These are phyloP conservation scores for Nymphalis c-album DNA, from an alignment of 2,888 invertebrate genomes.

Conservation along the genomic window DNA sequence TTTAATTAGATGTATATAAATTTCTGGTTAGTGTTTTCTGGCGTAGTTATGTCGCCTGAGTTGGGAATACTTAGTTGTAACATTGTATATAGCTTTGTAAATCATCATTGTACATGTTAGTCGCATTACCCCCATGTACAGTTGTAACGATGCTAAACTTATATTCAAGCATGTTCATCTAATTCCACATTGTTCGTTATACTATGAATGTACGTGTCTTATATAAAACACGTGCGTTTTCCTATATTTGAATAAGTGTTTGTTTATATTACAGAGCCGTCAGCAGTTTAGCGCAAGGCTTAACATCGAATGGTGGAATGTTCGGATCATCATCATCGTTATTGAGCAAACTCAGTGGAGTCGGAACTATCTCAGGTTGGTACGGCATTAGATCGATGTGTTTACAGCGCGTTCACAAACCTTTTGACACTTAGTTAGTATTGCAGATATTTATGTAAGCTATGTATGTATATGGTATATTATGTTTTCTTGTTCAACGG, in stretches of 20 bases:
- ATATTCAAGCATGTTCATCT: slow-evolving; percentile 55
- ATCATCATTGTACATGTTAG: slow-evolving; percentile 51
- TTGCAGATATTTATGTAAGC: slow-evolving; percentile 1
- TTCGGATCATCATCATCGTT: slow-evolving; percentile 89
- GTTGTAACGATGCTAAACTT: slow-evolving; percentile 47
- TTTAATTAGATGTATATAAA: neutral
- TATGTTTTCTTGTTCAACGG: too few species aligned
- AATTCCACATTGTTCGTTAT: slow-evolving; percentile 42
- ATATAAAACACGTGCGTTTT: slow-evolving; percentile 27
- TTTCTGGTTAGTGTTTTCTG: neutral
- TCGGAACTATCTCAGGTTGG: slow-evolving; percentile 78
- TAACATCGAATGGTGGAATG: slow-evolving; percentile 85
- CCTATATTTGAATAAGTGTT: slow-evolving; percentile 36
- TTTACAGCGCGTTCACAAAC: slow-evolving; percentile 35
- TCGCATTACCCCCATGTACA: slow-evolving; percentile 55
- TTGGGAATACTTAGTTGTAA: slow-evolving; percentile 37
- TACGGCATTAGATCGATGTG: slow-evolving; percentile 45
- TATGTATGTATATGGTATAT: too few species aligned
- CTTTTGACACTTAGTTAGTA: slow-evolving; percentile 27
- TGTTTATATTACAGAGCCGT: slow-evolving; percentile 75
- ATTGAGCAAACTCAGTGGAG: slow-evolving; percentile 78
- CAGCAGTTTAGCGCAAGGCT: slow-evolving; percentile 80
- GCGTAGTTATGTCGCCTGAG: slow-evolving; percentile 20
- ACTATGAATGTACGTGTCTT: slow-evolving; percentile 35
- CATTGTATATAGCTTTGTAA: slow-evolving; percentile 64